These are phyloP conservation scores for Porites rus DNA, from an alignment of 92 coral and sea anemone genomes.

Conservation along the genomic window DNA sequence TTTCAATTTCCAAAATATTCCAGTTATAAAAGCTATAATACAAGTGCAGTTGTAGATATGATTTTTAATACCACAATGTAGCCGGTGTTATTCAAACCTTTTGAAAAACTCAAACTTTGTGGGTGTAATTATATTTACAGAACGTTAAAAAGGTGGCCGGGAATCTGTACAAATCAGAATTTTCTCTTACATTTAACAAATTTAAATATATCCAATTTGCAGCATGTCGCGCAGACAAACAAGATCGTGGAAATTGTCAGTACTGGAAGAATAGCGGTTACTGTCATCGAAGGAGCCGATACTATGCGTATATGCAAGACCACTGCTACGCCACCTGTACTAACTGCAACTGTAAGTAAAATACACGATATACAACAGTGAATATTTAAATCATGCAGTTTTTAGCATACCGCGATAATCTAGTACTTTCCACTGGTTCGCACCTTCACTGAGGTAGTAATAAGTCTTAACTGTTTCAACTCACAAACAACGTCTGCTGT, in stretches of 20 bases:
- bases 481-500: background rate
- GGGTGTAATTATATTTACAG: no score
- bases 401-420: background rate
- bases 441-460: background rate
- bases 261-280: background rate
- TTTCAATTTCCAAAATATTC: no score
- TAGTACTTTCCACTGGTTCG: background rate
- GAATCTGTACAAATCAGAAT: no score
- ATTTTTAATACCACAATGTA: no score
- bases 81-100: no score
- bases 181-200: background rate
- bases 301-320: background rate
- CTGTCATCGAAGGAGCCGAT: background rate
- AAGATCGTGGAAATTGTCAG: background rate
- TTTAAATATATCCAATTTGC: constrained; percentile 4
- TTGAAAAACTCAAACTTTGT: no score
- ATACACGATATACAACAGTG: background rate
- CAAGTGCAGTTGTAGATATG: no score
- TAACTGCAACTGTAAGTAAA: background rate
- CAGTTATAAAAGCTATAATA: no score
- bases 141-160: no score
- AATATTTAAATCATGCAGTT: no score
- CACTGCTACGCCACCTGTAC: constrained; percentile 11
- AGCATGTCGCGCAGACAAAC: constrained; percentile 1
- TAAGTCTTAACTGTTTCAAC: background rate